Conservation (phyloP, 2,797 vertebrate genomes). For the Spinus olivaceus region DNA sequence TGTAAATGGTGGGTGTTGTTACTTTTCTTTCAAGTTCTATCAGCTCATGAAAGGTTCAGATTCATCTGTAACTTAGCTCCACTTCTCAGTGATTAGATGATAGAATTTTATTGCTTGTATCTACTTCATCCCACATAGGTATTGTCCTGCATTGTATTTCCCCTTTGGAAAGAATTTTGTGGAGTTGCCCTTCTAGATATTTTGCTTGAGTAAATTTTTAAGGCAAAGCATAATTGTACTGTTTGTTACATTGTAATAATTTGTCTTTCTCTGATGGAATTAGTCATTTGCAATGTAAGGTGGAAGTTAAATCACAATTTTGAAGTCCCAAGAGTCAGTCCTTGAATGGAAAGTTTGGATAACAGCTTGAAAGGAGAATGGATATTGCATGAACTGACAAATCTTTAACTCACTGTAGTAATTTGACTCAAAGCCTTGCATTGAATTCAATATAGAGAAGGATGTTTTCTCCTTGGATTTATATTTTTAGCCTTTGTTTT, state of each 20-base stretch:
- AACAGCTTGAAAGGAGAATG: neutral
- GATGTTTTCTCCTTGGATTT: neutral
- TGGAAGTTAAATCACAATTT: neutral
- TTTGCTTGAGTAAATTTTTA: neutral
- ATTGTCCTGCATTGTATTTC: neutral
- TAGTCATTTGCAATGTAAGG: neutral
- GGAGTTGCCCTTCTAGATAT: neutral
- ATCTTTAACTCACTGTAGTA: neutral
- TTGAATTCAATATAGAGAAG: neutral
- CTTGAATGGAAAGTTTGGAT: neutral
- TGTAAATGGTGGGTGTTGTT: neutral
- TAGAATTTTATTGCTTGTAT: neutral
- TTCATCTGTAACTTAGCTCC: neutral
- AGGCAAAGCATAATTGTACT: neutral
- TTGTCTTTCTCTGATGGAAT: neutral
- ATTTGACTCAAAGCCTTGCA: neutral
- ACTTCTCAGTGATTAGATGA: neutral
- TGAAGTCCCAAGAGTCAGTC: neutral
- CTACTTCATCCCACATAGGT: neutral
- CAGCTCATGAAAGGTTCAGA: neutral
- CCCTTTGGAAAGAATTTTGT: neutral
- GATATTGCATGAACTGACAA: neutral
- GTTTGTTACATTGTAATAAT: neutral
- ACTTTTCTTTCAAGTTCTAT: neutral
- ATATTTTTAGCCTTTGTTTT: neutral